Percentiles rank a stretch among this genome's conserved stretches.
These are phyloP conservation scores for Melanotus villosus DNA, from an alignment of 2,888 invertebrate genomes.

Conservation along the genomic window DNA sequence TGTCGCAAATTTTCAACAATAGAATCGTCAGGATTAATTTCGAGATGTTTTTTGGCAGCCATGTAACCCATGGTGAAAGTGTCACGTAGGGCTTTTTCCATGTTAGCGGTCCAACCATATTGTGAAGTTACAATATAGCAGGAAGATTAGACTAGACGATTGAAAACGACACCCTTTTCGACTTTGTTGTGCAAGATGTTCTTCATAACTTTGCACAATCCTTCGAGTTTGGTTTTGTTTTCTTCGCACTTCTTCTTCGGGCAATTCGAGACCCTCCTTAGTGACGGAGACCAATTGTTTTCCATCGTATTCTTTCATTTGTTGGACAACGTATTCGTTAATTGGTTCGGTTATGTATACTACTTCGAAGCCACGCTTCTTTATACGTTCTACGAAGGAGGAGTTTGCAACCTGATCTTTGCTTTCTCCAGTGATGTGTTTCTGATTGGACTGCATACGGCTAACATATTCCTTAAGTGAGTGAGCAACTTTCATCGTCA, in stretches of 20 bases:
- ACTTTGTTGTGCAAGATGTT: conserved; percentile 98
- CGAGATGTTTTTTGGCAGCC: conserved; percentile 99
- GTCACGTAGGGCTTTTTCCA: conserved; percentile 98
- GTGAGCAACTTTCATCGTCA: conserved; percentile 93
- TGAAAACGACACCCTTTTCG: conserved; percentile 97
- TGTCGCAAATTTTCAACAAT: conserved; percentile 92
- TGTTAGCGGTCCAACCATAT: conserved; percentile 99
- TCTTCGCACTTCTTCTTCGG: conserved; percentile 98
- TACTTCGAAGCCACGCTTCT: conserved; percentile 97
- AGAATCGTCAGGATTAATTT: conserved; percentile 97
- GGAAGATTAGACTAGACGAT: conserved; percentile 96
- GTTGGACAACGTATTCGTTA: conserved; percentile 99
- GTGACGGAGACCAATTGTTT: conserved; percentile 97
- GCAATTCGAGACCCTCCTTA: conserved; percentile 97
- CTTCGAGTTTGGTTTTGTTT: conserved; percentile 82
- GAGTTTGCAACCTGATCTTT: conserved; percentile 88
- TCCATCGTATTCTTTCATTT: conserved; percentile 98
- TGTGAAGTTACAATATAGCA: conserved; percentile 99
- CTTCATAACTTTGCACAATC: conserved; percentile 92
- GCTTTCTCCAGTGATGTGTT: conserved; percentile 96
- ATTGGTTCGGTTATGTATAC: conserved; percentile 99
- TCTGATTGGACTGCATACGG: conserved; percentile 98
- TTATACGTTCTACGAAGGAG: conserved; percentile 97
- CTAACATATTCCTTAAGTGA: conserved; percentile 97
- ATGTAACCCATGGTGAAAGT: conserved; percentile 99